A percentile compares a stretch with the other conserved stretches of the same genome.
Conservation (phyloP, 1,140 invertebrate species). For the Drosophila parabipectinata region DNA sequence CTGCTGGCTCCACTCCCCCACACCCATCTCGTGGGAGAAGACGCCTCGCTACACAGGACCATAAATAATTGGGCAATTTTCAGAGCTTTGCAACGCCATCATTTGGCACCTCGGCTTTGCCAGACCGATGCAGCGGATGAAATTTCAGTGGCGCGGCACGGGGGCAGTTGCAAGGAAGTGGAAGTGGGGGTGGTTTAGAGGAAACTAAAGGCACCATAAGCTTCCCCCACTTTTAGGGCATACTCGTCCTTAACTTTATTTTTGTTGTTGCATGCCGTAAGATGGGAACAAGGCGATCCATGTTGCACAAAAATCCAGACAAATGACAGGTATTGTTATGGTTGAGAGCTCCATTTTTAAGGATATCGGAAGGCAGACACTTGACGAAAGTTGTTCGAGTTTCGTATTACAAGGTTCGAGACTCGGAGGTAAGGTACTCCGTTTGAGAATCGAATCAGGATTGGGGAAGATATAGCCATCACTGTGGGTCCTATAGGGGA, state of each 20-base stretch:
- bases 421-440: too few species aligned
- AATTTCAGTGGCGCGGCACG: not conserved
- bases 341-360: too few species aligned
- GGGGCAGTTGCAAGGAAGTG: too few species aligned
- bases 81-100: slow-evolving; percentile 35
- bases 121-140: slow-evolving; percentile 1
- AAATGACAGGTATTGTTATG: not conserved
- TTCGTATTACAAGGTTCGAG: too few species aligned
- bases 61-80: slow-evolving; percentile 59
- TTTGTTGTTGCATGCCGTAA: not conserved
- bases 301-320: not conserved
- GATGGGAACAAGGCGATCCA: not conserved
- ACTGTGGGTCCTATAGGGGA: too few species aligned
- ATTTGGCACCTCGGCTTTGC: slow-evolving; percentile 42
- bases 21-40: not conserved
- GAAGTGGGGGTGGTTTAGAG: not conserved
- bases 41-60: slow-evolving; percentile 15
- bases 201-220: not conserved
- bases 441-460: too few species aligned
- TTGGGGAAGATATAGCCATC: too few species aligned
- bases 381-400: too few species aligned
- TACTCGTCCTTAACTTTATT: not conserved
- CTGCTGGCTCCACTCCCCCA: not conserved
- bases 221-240: too few species aligned
- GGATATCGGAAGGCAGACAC: too few species aligned